These are phyloP conservation scores for Neotoxoptera formosana DNA, from an alignment of 1,140 invertebrate species.

Conservation along the genomic window DNA sequence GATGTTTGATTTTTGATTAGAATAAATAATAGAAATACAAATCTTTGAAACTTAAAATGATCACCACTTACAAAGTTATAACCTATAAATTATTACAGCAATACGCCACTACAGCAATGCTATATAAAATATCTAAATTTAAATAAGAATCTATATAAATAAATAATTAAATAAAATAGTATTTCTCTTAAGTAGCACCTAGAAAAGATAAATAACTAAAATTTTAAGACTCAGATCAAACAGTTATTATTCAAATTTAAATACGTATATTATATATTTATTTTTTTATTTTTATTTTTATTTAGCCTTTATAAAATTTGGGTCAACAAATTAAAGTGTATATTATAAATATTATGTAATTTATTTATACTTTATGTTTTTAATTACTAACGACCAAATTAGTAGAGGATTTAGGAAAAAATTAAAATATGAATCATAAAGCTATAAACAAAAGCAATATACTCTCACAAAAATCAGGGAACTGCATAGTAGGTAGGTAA, in stretches of 20 bases:
- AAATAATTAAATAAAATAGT: not conserved
- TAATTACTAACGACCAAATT: not conserved
- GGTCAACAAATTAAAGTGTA: too few species aligned
- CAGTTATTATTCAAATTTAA: not conserved
- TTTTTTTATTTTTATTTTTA: too few species aligned
- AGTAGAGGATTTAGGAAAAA: not conserved
- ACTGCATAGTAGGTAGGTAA: too few species aligned
- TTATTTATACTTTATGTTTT: not conserved
- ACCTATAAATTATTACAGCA: not conserved
- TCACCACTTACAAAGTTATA: not conserved
- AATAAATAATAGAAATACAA: not conserved
- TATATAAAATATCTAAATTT: not conserved
- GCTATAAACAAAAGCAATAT: not conserved
- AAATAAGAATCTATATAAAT: too few species aligned
- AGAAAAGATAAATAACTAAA: not conserved
- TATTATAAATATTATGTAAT: not conserved
- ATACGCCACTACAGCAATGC: not conserved
- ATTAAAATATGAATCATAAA: not conserved
- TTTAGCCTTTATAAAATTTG: too few species aligned
- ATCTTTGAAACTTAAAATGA: not conserved
- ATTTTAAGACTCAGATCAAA: conserved; percentile 6
- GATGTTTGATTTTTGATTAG: not conserved
- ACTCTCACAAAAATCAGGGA: too few species aligned
- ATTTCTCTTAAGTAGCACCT: not conserved
- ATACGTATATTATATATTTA: not conserved